Evolutionary conservation across 2,797 vertebrate genomes (phyloP).

Genomic region (Rhabdomys pumilio): DNA sequence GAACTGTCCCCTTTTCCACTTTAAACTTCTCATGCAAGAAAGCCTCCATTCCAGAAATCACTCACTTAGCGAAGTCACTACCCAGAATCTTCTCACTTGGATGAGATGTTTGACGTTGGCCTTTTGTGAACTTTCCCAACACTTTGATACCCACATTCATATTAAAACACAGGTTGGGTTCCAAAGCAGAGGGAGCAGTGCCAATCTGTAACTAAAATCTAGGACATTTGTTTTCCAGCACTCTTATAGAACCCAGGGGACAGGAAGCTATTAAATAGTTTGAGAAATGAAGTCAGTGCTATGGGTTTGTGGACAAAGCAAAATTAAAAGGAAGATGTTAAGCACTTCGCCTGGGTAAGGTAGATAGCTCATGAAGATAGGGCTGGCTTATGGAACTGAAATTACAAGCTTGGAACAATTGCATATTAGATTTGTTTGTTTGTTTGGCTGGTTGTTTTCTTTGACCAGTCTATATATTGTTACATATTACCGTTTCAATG

Average conservation of each 20-base stretch:
- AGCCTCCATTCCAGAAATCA: not conserved
- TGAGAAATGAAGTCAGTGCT: conserved; percentile 75
- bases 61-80: not conserved
- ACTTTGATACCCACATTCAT: not conserved
- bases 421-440: not conserved
- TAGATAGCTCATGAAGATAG: not conserved
- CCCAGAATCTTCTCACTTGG: conserved; percentile 17
- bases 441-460: not conserved
- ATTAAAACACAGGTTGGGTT: conserved; percentile 18
- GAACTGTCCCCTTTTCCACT: too few relatives aligned
- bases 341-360: not conserved
- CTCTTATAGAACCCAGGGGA: conserved; percentile 47
- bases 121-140: conserved; percentile 24
- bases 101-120: conserved; percentile 4
- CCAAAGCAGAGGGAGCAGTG: conserved; percentile 26
- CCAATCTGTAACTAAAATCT: conserved; percentile 75
- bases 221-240: conserved; percentile 66
- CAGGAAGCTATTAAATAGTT: conserved; percentile 72
- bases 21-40: conserved; percentile 22
- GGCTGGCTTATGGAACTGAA: conserved; percentile 35
- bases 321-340: conserved; percentile 62
- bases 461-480: not conserved
- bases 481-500: not conserved
- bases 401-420: not conserved
- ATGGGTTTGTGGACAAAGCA: conserved; percentile 66